Conservation (phyloP, 1,140 invertebrate species). For the Heterodera schachtii region DNA sequence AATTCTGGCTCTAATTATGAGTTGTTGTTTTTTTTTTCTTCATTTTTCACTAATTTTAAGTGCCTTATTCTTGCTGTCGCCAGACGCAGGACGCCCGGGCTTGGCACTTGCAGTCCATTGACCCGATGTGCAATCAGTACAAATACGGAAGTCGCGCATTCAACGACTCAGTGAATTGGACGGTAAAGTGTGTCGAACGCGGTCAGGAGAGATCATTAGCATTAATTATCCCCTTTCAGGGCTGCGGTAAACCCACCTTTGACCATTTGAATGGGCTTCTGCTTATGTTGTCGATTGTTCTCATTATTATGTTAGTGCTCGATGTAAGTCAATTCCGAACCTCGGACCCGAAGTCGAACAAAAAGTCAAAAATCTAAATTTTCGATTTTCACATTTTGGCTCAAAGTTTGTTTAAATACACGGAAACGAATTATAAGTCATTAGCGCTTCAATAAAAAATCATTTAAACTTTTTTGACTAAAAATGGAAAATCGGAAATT, state of each 20-base stretch:
- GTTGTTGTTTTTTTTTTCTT: not conserved
- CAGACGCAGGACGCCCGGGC: conserved; percentile 60
- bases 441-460: too few relatives aligned
- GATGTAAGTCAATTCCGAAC: not conserved
- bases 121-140: conserved; percentile 63
- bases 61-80: conserved; percentile 59
- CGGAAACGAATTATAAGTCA: too few relatives aligned
- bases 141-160: conserved; percentile 55
- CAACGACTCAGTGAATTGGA: conserved; percentile 53
- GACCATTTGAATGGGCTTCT: conserved; percentile 13
- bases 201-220: too few relatives aligned
- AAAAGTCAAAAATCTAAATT: too few relatives aligned
- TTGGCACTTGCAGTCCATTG: conserved; percentile 56
- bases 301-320: not conserved
- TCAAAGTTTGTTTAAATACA: too few relatives aligned
- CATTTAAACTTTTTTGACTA: too few relatives aligned
- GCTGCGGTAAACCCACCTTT: conserved; percentile 30
- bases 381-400: too few relatives aligned
- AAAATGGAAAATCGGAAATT: too few relatives aligned
- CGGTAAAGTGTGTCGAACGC: conserved; percentile 4
- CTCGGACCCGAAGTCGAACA: too few relatives aligned
- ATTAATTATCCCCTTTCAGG: not conserved
- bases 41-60: not conserved
- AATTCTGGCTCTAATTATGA: too few relatives aligned
- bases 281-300: not conserved